Base-by-base conservation (phyloP, 2,888 invertebrate species). In the Theretra japonica region DNA sequence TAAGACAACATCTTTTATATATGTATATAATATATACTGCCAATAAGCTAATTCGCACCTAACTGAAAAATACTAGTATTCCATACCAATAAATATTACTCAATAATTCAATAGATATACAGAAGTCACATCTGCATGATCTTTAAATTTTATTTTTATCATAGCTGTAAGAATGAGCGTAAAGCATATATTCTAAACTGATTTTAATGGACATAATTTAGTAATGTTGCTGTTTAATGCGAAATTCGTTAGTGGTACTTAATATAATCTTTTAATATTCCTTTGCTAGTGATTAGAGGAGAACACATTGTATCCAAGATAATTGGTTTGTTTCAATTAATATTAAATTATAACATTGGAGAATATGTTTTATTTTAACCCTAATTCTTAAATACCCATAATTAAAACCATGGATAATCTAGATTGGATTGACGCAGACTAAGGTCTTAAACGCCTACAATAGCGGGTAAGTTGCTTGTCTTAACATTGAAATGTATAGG, bases 181-280 rank as follows among this genome's bases (percentile, higher is more conserved):
- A 90, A 93, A 93, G 92, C 92, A 92, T 90, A 91, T 92, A 93
- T 93, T 92, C 92, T 93, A 93, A 93, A 93, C 83, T 90, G 87
- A 88, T 88, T 53, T 88, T 81, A 89, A 88, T 83, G 82, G 78
- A 85, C 86, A 86, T 84, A 53, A 53, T 53, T 83, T 85, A 86
- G 85, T 80, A 79, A 82, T 80, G 77, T 79, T 81, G 79, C 79
- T 82, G 74, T 71, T 74, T 72, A 69, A 59, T 69, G 69, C 62
- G 65, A 62, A 62, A 41, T 65, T 65, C 21, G 33, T 71, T 65
- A 65, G 41, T 56, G 23, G 59, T 73, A 73, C 70, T 73, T 73
- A 69, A 73, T 70, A 70, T 59, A 71, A 56, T 71, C 19, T 65
- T 70, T 62, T 41, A 28, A 56, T 71, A 65, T 33, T 62, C 62